These are phyloP conservation scores for Gobionotothen gibberifrons DNA, from an alignment of 2,797 vertebrate species.

Conservation along the genomic window DNA sequence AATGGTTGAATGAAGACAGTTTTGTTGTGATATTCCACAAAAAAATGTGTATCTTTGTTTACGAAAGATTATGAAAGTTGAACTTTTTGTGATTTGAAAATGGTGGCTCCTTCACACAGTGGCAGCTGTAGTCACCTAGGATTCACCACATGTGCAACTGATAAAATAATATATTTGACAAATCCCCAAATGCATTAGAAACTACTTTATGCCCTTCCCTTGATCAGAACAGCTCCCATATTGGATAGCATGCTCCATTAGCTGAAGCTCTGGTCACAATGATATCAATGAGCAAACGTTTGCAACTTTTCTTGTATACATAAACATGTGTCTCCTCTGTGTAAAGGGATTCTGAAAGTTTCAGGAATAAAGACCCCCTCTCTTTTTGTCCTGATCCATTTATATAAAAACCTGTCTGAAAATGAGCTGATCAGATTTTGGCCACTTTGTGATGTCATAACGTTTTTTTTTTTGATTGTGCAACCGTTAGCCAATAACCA, in stretches of 20 bases:
- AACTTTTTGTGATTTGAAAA: conserved; percentile 9
- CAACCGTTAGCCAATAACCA: too few relatives aligned
- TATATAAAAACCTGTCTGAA: too few relatives aligned
- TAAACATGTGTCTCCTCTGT: too few relatives aligned
- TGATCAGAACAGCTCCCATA: neutral
- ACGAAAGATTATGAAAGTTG: conserved; percentile 2
- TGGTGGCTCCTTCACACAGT: conserved; percentile 6
- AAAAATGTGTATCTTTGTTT: conserved; percentile 3
- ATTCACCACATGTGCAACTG: conserved; percentile 24
- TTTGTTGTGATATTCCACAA: conserved; percentile 2
- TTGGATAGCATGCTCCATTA: neutral
- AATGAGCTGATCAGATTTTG: too few relatives aligned
- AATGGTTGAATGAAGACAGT: neutral
- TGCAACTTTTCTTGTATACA: neutral
- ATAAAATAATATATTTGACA: neutral
- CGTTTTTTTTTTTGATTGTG: too few relatives aligned
- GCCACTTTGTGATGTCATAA: too few relatives aligned
- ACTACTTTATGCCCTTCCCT: neutral
- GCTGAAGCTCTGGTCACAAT: neutral
- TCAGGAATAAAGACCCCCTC: too few relatives aligned
- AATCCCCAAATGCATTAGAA: neutral
- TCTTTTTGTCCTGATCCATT: too few relatives aligned
- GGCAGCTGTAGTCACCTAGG: conserved; percentile 20
- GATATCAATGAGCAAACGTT: neutral
- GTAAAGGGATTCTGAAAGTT: too few relatives aligned